Evolutionary conservation across 2,888 invertebrate genomes (phyloP).

Genomic region (Capitulum mitella): DNA sequence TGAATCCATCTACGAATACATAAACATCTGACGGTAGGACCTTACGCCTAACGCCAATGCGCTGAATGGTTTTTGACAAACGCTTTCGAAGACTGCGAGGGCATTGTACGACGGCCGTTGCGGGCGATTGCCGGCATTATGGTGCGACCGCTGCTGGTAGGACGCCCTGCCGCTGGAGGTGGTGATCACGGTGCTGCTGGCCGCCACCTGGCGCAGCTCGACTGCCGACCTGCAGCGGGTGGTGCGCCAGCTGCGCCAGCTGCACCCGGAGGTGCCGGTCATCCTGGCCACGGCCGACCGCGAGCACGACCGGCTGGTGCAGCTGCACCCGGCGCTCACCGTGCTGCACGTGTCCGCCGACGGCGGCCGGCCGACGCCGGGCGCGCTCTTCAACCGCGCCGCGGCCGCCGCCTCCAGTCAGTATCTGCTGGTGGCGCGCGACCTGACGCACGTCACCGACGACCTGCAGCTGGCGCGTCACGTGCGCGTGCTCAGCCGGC

Average conservation of each 20-base stretch:
- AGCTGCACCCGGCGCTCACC: conserved; percentile 39
- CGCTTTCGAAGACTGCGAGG: no score
- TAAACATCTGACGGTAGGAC: no score
- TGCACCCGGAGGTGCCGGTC: conserved; percentile 25
- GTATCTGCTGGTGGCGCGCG: conserved; percentile 23
- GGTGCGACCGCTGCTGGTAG: no score
- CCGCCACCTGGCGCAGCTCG: not conserved
- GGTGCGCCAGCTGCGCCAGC: conserved; percentile 11
- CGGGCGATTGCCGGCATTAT: no score
- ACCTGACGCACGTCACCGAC: not conserved
- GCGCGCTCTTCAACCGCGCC: conserved; percentile 35
- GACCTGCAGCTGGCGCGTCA: conserved; percentile 25
- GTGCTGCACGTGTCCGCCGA: conserved; percentile 40
- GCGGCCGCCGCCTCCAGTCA: conserved; percentile 4
- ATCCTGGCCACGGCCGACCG: conserved; percentile 35
- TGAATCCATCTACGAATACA: no score
- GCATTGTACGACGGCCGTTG: no score
- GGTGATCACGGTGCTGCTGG: conserved; percentile 26
- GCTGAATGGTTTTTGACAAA: no score
- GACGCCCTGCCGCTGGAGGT: conserved; percentile 12
- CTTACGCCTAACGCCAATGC: no score
- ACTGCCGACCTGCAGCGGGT: conserved; percentile 6
- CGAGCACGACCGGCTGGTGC: conserved; percentile 38
- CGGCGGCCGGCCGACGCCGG: conserved; percentile 41
- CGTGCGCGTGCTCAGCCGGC: conserved; percentile 25